Conservation (phyloP, 1,140 invertebrate species). For the Drosophila subobscura region DNA sequence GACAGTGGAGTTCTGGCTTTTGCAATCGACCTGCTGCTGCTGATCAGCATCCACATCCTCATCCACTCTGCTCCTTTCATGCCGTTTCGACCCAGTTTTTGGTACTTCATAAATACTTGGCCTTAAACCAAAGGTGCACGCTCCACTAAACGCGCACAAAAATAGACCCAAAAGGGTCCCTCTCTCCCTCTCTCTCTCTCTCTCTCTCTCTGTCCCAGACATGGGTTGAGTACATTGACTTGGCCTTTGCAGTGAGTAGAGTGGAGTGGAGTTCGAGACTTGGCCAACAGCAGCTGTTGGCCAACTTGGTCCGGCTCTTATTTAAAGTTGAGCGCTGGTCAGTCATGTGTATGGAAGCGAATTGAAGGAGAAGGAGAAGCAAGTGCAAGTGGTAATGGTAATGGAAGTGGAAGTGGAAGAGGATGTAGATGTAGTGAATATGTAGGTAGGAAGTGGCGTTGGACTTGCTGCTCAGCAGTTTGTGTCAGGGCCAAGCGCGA, state of each 20-base stretch:
- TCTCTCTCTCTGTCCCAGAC: no score
- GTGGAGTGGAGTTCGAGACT: constrained; percentile 20
- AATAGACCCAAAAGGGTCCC: constrained; percentile 47
- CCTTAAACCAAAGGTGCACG: constrained; percentile 62
- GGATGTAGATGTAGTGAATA: constrained; percentile 3
- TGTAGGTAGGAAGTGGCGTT: constrained; percentile 1
- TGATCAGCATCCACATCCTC: constrained; percentile 19
- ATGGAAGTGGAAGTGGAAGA: constrained; percentile 24
- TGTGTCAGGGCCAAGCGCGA: constrained; percentile 43
- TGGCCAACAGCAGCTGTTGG: constrained; percentile 22
- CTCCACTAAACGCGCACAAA: constrained; percentile 61
- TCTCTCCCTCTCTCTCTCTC: no score
- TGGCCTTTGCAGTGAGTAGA: constrained; percentile 23
- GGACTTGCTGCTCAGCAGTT: constrained; percentile 24
- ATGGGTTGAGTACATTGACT: constrained; percentile 58
- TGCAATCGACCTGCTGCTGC: constrained; percentile 55
- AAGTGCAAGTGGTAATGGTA: constrained; percentile 47
- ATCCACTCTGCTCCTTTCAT: not conserved
- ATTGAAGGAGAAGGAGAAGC: constrained; percentile 37
- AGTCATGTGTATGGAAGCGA: constrained; percentile 75
- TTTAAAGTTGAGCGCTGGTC: constrained; percentile 73
- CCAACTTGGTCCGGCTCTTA: constrained; percentile 40
- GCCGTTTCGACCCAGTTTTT: constrained; percentile 47
- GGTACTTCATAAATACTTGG: constrained; percentile 70
- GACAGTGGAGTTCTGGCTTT: constrained; percentile 47